A percentile compares a stretch with the other conserved stretches of the same genome.
Conservation (phyloP, 1,140 invertebrate species). For the Papilio aristodemus region DNA sequence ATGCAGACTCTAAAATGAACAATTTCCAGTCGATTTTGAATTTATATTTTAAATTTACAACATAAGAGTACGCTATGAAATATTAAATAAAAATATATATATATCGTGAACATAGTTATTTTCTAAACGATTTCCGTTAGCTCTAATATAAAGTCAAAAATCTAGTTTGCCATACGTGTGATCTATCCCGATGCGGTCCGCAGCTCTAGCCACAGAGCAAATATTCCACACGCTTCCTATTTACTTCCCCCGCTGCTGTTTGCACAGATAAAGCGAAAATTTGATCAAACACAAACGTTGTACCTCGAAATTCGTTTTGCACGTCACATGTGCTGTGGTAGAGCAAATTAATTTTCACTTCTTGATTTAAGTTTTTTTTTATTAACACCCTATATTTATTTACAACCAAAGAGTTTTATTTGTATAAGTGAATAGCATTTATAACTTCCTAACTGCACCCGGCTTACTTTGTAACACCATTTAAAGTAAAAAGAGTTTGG, state of each 20-base stretch:
- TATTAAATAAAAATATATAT: background rate
- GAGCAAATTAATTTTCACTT: slow-evolving; percentile 12
- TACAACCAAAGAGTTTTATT: background rate
- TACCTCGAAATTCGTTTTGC: slow-evolving; percentile 21
- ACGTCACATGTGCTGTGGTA: slow-evolving; percentile 9
- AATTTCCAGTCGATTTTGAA: background rate
- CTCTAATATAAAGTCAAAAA: slow-evolving; percentile 16
- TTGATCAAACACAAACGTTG: slow-evolving; percentile 26
- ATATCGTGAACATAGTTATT: background rate
- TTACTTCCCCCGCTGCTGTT: slow-evolving; percentile 28
- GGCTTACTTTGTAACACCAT: too few species aligned
- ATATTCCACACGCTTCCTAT: slow-evolving; percentile 27
- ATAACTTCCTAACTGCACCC: too few species aligned
- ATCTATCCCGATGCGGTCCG: slow-evolving; percentile 1
- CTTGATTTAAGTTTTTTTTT: background rate
- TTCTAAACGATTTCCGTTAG: background rate
- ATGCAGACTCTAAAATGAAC: background rate
- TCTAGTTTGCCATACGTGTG: slow-evolving; percentile 24
- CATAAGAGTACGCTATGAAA: background rate
- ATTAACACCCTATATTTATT: background rate
- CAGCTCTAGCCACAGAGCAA: slow-evolving; percentile 19
- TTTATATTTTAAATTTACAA: background rate
- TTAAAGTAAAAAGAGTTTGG: too few species aligned
- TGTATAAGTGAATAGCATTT: too few species aligned
- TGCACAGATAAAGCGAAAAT: slow-evolving; percentile 32